Conservation (phyloP, 2,113 vertebrate genomes). For the Bungarus multicinctus region DNA sequence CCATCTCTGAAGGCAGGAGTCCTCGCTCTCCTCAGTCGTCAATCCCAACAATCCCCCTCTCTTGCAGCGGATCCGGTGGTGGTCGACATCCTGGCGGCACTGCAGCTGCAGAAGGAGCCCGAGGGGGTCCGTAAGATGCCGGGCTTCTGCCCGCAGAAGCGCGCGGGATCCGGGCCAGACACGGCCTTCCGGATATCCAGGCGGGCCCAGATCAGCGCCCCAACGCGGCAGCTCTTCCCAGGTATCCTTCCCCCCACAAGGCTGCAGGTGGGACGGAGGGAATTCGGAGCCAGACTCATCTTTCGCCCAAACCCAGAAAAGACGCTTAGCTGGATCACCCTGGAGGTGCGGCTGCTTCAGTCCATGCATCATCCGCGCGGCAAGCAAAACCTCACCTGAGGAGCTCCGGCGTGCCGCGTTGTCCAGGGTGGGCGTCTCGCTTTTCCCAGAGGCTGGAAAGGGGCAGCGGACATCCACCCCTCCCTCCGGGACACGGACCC, state of each 20-base stretch:
- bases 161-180: slow-evolving; percentile 64
- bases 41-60: too few relatives aligned
- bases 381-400: background rate
- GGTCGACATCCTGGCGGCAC: slow-evolving; percentile 79
- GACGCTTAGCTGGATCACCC: too few relatives aligned
- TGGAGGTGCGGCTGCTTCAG: too few relatives aligned
- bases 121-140: slow-evolving; percentile 82
- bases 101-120: slow-evolving; percentile 83
- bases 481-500: rapidly evolving
- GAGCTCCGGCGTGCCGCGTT: background rate
- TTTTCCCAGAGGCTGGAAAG: too few relatives aligned
- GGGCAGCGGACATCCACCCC: too few relatives aligned
- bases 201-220: slow-evolving; percentile 88
- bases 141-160: slow-evolving; percentile 78
- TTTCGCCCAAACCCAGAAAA: background rate
- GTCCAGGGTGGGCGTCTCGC: background rate
- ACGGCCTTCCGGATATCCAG: slow-evolving; percentile 84
- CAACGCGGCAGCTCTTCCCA: slow-evolving; percentile 86
- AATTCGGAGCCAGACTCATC: background rate
- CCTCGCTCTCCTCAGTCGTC: too few relatives aligned
- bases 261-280: background rate
- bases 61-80: slow-evolving; percentile 71
- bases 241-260: slow-evolving; percentile 32
- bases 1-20: too few relatives aligned
- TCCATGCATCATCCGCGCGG: background rate